Conservation (phyloP, 2,888 invertebrate species). For the Lithophane semibrunnea region DNA sequence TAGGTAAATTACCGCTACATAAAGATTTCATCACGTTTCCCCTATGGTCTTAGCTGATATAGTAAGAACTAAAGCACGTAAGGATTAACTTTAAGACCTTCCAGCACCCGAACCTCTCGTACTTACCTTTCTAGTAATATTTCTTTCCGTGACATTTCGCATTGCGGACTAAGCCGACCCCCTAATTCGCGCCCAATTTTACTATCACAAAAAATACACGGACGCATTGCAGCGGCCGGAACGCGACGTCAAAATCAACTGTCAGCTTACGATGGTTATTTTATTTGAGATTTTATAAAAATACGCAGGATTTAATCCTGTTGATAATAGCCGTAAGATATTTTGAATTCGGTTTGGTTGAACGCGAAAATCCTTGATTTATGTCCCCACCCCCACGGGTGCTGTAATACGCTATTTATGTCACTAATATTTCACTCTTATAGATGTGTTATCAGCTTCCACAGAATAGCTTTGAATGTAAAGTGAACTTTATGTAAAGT, state of each 20-base stretch:
- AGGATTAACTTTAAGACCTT: constrained; percentile 35
- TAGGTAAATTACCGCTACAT: background rate
- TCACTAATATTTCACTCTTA: constrained; percentile 54
- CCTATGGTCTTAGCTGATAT: background rate
- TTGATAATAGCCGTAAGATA: constrained; percentile 19
- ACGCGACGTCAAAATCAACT: constrained; percentile 1
- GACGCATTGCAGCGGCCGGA: background rate
- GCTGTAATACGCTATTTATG: constrained; percentile 37
- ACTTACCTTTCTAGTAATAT: constrained; percentile 30
- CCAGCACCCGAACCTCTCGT: background rate
- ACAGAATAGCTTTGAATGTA: constrained; percentile 46
- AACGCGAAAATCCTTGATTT: constrained; percentile 44
- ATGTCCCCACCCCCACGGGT: constrained; percentile 21
- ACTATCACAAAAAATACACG: constrained; percentile 37
- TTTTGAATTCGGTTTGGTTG: constrained; percentile 25
- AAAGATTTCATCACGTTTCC: background rate
- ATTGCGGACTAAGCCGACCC: constrained; percentile 56
- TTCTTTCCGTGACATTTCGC: constrained; percentile 58
- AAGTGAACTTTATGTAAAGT: constrained; percentile 28
- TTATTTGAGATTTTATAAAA: constrained; percentile 21
- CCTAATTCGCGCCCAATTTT: constrained; percentile 40
- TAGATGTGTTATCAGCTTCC: constrained; percentile 36
- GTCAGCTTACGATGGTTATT: constrained; percentile 1
- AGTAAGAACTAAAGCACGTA: constrained; percentile 5
- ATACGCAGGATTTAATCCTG: constrained; percentile 11